A percentile compares a stretch with the other conserved stretches of the same genome.
phyloP scores from a whole-genome alignment of 2,888 invertebrate genomes.

The Caenorhabditis sp. region DNA sequence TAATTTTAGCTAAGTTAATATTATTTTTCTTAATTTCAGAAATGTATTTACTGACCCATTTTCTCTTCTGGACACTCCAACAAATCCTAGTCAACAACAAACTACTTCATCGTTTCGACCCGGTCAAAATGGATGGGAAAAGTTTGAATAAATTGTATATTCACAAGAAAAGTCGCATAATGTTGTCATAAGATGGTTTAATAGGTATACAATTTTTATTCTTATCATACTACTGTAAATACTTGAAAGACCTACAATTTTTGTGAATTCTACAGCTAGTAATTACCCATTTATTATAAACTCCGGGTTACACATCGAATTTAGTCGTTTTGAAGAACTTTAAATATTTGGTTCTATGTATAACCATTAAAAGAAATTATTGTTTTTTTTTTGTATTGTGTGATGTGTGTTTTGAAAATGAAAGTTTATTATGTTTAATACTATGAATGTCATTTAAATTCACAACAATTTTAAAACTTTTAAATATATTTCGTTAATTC shows the following conservation, averaged over 20 bases:
- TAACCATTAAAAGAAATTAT: background rate
- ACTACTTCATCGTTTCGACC: background rate
- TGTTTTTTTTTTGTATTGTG: background rate
- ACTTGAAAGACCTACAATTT: background rate
- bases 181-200: background rate
- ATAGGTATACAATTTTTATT: background rate
- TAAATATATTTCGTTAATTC: too few relatives aligned
- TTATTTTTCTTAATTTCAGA: background rate
- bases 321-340: background rate
- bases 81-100: background rate
- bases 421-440: background rate
- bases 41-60: background rate
- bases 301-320: background rate
- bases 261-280: background rate
- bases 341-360: background rate
- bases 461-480: too few relatives aligned
- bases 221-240: background rate
- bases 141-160: background rate
- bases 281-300: background rate
- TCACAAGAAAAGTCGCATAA: background rate
- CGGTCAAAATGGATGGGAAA: background rate
- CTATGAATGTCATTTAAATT: too few relatives aligned
- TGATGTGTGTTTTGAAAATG: background rate
- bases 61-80: background rate
- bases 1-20: background rate